These are phyloP conservation scores for Rhinoderma darwinii DNA, from an alignment of 2,113 vertebrate genomes.

Conservation along the genomic window DNA sequence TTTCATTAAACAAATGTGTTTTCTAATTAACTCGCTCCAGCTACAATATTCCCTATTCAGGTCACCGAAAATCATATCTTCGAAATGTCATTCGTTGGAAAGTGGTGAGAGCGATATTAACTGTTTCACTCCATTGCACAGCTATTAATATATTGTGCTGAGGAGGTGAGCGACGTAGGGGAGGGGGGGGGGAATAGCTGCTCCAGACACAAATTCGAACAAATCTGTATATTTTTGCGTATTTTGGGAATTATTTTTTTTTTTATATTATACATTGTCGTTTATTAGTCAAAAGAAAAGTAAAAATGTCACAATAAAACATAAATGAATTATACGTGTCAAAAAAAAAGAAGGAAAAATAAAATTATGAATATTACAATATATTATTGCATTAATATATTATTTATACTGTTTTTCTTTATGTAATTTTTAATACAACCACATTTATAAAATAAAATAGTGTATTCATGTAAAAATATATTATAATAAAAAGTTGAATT, in stretches of 20 bases:
- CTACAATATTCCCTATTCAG: slow-evolving; percentile 42
- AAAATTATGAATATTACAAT: too few relatives aligned
- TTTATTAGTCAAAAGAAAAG: neutral
- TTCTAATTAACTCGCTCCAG: slow-evolving; percentile 54
- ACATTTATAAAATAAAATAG: too few relatives aligned
- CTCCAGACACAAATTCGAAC: neutral
- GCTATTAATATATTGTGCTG: neutral
- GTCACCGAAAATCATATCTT: slow-evolving; percentile 48
- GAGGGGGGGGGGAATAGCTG: neutral
- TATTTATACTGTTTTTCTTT: too few relatives aligned
- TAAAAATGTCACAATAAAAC: too few relatives aligned
- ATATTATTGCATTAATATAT: too few relatives aligned
- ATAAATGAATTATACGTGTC: too few relatives aligned
- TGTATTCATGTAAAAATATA: too few relatives aligned
- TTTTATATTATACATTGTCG: neutral
- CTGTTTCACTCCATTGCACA: slow-evolving; percentile 15
- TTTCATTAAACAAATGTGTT: slow-evolving; percentile 59
- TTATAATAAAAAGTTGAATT: too few relatives aligned
- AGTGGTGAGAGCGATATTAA: slow-evolving; percentile 10
- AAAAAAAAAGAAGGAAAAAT: too few relatives aligned
- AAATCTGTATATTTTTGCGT: neutral
- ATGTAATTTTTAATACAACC: too few relatives aligned
- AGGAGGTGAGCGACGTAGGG: neutral
- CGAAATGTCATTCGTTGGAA: slow-evolving; percentile 36
- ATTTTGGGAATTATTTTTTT: neutral